Base-by-base conservation (phyloP, 1,140 invertebrate species). In the Berghia stephanieae region DNA sequence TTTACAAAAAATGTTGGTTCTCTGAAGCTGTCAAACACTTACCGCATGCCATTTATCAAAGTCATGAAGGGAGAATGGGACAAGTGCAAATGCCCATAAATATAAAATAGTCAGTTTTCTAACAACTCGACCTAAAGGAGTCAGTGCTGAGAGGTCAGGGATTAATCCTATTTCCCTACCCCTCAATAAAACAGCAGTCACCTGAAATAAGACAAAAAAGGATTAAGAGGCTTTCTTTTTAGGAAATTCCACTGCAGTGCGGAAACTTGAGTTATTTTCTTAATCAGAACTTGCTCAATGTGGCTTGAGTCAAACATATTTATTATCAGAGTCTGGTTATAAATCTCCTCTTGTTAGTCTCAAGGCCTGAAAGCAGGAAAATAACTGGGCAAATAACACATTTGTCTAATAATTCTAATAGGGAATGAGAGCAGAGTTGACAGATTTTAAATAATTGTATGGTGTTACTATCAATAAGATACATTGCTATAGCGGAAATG, bases 1-100 rank as follows among this genome's bases (percentile, higher is more conserved):
- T n/a, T n/a, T n/a, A n/a, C n/a, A n/a, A n/a, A n/a, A n/a, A n/a
- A n/a, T n/a, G n/a, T n/a, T n/a, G n/a, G n/a, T n/a, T n/a, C n/a
- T n/a, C n/a, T n/a, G n/a, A n/a, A n/a, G n/a, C n/a, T n/a, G n/a
- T n/a, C n/a, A n/a, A n/a, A n/a, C 52, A 84, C 83, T 82, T 80
- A 86, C 88, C 73, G 79, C 55, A 40, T 67, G 55, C 78, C 83
- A 95, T 74, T 91, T 92, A 1, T 91, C 79, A 75, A 89, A 94
- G 5, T 93, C 93, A 34, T 97, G 91, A 1, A 95, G 90, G 38
- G 92, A 92, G 85, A 98, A 97, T 0, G 95, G 93, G 6, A 93
- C 88, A 16, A 97, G 89, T 84, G 94, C 94, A 91, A 95, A 98
- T 16, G 95, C 95, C 92, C 97, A 94, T 80, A 94, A 95, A 18